These are phyloP conservation scores for Perodicticus potto DNA, from an alignment of 2,797 vertebrate genomes.

Conservation along the genomic window DNA sequence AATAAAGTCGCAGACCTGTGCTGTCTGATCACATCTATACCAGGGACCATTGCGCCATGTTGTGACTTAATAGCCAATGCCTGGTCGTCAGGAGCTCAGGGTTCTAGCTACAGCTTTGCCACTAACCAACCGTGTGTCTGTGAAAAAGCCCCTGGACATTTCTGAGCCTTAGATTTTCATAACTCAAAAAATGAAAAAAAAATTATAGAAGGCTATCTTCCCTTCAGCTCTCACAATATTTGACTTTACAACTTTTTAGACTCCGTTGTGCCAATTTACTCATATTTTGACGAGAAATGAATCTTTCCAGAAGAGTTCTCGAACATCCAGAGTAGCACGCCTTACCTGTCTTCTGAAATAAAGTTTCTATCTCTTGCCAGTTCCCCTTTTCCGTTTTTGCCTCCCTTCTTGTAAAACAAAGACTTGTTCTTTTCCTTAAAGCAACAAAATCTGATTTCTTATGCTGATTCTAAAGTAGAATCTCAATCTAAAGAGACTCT, in stretches of 20 bases:
- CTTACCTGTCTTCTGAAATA: constrained; percentile 6
- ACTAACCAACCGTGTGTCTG: neutral
- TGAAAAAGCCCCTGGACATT: neutral
- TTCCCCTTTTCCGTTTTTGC: neutral
- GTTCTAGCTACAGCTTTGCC: neutral
- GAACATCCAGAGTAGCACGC: neutral
- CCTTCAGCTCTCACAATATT: neutral
- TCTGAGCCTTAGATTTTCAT: neutral
- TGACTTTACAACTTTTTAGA: constrained; percentile 4
- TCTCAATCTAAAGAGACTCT: neutral
- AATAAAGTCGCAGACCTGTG: neutral
- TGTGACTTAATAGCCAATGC: neutral
- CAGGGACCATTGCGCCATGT: neutral
- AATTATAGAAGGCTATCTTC: neutral
- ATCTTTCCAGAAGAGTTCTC: constrained; percentile 8
- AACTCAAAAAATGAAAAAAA: neutral
- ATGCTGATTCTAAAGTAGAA: neutral
- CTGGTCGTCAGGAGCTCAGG: no score
- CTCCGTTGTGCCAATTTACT: neutral
- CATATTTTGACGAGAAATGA: neutral
- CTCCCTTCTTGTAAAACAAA: constrained; percentile 29
- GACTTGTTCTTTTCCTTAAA: neutral
- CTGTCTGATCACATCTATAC: neutral
- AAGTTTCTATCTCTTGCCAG: neutral
- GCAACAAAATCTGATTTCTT: neutral